phyloP scores from a whole-genome alignment of 2,113 vertebrate species.

The Otocyon megalotis region DNA sequence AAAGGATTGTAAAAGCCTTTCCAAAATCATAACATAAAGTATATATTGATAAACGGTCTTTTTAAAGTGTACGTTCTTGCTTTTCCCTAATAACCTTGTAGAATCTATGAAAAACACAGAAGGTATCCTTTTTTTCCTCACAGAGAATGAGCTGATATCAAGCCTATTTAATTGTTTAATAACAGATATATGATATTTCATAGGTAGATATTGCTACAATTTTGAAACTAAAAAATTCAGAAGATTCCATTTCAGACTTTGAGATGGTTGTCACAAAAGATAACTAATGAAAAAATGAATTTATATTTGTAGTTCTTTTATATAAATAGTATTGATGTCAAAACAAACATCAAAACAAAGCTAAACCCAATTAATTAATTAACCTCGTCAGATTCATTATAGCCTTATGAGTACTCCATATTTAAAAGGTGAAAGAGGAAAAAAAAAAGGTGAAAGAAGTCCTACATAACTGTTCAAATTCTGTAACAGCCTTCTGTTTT shows the following conservation, averaged over 20 bases:
- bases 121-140: background rate
- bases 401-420: background rate
- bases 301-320: background rate
- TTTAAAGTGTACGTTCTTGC: background rate
- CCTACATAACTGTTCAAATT: background rate
- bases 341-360: background rate
- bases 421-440: background rate
- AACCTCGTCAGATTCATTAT: background rate
- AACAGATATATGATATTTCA: background rate
- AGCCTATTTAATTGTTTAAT: background rate
- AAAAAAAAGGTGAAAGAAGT: background rate
- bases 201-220: background rate
- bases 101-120: background rate
- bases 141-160: slow-evolving; percentile 5
- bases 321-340: background rate
- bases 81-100: background rate
- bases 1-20: background rate
- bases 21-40: background rate
- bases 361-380: background rate
- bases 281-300: background rate
- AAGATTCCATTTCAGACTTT: background rate
- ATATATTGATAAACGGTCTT: background rate
- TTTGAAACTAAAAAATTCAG: slow-evolving; percentile 3
- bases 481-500: background rate
- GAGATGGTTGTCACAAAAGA: background rate